Conservation (phyloP, 2,113 vertebrate genomes). For the Muntiacus muntjak region DNA sequence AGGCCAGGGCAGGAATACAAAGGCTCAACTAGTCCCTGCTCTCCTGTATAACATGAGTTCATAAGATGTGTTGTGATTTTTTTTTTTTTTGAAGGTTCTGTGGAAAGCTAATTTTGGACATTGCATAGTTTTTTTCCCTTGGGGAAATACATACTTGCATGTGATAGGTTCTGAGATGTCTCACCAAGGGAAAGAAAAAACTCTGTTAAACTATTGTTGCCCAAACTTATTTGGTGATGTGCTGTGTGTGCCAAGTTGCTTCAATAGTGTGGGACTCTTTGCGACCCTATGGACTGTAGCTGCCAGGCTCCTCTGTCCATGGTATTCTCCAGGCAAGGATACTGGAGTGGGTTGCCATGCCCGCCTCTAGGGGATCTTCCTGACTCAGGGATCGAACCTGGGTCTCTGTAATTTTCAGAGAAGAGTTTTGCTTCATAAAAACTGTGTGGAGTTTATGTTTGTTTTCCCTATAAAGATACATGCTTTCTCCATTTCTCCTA, state of each 20-base stretch:
- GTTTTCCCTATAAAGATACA: background rate
- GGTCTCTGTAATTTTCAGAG: background rate
- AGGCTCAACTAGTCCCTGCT: background rate
- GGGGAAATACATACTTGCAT: background rate
- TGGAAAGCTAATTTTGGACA: background rate
- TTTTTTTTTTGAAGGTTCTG: background rate
- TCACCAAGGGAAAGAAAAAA: background rate
- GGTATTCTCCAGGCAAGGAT: background rate
- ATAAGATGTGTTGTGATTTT: background rate
- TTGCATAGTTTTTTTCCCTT: background rate
- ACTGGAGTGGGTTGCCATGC: background rate
- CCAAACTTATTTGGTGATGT: background rate
- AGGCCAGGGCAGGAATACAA: background rate
- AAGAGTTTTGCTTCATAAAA: background rate
- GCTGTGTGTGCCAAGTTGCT: background rate
- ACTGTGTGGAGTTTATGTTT: background rate
- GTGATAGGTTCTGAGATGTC: background rate
- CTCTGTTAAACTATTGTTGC: background rate
- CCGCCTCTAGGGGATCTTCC: background rate
- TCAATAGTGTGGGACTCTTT: fast-evolving
- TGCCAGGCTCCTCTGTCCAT: background rate
- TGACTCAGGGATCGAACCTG: background rate
- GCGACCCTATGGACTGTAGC: background rate
- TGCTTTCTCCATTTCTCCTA: background rate
- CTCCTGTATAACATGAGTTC: background rate